A percentile compares a stretch with the other conserved stretches of the same genome.
These are phyloP conservation scores for Parnassius apollo DNA, from an alignment of 2,888 invertebrate genomes.

Conservation along the genomic window DNA sequence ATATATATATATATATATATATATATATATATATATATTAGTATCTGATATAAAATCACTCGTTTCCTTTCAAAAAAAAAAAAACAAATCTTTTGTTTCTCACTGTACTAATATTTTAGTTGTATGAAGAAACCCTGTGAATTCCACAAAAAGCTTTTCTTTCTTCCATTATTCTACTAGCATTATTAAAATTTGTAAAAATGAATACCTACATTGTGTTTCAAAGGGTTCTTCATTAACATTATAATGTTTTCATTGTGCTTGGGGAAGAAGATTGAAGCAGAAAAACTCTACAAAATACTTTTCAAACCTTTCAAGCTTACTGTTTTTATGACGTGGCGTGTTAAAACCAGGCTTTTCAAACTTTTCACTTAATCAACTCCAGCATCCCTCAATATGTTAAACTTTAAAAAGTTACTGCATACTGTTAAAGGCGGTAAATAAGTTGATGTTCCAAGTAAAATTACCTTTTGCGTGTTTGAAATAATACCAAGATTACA, in stretches of 20 bases:
- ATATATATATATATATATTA: too few relatives aligned
- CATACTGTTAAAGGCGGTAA: constrained; percentile 2
- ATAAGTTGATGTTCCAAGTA: constrained; percentile 15
- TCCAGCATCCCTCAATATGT: constrained; percentile 24
- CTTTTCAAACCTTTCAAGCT: constrained; percentile 15
- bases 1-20: too few relatives aligned
- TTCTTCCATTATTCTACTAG: too few relatives aligned
- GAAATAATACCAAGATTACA: too few relatives aligned
- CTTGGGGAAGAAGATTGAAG: constrained; percentile 1
- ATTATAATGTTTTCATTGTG: constrained; percentile 23
- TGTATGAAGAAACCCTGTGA: too few relatives aligned
- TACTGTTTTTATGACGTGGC: constrained; percentile 14
- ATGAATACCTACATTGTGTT: constrained; percentile 9
- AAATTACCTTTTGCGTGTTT: neutral
- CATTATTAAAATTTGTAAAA: neutral
- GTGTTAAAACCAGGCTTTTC: constrained; percentile 16
- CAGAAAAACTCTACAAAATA: constrained; percentile 12
- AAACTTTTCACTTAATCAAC: constrained; percentile 28
- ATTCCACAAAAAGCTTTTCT: too few relatives aligned
- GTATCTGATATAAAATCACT: too few relatives aligned
- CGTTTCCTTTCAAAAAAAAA: too few relatives aligned
- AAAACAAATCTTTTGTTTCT: too few relatives aligned
- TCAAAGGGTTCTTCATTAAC: constrained; percentile 13
- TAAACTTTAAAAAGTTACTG: constrained; percentile 21
- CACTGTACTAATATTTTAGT: too few relatives aligned